A percentile compares a stretch with the other conserved stretches of the same genome.
phyloP scores from a whole-genome alignment of 2,888 invertebrate genomes.

The Stegana nigrithorax region DNA sequence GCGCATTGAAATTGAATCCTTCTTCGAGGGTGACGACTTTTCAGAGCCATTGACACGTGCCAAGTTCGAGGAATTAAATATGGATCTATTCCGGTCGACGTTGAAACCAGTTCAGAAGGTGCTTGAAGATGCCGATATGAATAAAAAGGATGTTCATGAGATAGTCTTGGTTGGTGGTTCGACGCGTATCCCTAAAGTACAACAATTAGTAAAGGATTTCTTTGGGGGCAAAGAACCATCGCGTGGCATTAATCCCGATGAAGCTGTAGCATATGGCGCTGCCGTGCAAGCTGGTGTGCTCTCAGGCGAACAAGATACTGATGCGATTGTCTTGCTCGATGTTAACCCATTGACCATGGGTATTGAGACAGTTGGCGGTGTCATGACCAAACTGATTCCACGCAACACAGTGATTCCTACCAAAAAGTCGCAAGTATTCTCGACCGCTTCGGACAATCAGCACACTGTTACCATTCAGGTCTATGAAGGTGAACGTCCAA shows the following conservation, averaged over 20 bases:
- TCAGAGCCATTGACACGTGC: constrained; percentile 97
- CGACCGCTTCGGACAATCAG: constrained; percentile 98
- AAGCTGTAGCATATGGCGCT: constrained; percentile 98
- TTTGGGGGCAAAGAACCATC: constrained; percentile 99
- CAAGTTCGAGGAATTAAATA: constrained; percentile 98
- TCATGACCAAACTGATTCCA: constrained; percentile 98
- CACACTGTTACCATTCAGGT: constrained; percentile 99
- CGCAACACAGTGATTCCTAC: constrained; percentile 99
- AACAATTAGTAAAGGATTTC: constrained; percentile 91
- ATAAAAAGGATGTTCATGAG: constrained; percentile 97
- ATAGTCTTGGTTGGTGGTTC: constrained; percentile 99
- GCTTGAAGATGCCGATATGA: constrained; percentile 98
- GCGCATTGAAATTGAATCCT: constrained; percentile 97
- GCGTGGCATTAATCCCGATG: constrained; percentile 98
- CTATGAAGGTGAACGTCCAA: constrained; percentile 98
- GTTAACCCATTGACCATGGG: constrained; percentile 99
- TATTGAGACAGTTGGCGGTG: constrained; percentile 99
- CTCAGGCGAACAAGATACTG: constrained; percentile 95
- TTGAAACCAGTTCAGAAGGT: constrained; percentile 96
- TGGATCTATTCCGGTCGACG: constrained; percentile 91
- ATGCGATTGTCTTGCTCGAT: constrained; percentile 95
- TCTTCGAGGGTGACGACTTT: constrained; percentile 99
- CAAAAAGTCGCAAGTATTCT: constrained; percentile 99
- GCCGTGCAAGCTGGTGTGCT: constrained; percentile 99
- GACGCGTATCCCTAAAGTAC: constrained; percentile 98